These are phyloP conservation scores for Mesitornis unicolor DNA, from an alignment of 2,113 vertebrate species.

Conservation along the genomic window DNA sequence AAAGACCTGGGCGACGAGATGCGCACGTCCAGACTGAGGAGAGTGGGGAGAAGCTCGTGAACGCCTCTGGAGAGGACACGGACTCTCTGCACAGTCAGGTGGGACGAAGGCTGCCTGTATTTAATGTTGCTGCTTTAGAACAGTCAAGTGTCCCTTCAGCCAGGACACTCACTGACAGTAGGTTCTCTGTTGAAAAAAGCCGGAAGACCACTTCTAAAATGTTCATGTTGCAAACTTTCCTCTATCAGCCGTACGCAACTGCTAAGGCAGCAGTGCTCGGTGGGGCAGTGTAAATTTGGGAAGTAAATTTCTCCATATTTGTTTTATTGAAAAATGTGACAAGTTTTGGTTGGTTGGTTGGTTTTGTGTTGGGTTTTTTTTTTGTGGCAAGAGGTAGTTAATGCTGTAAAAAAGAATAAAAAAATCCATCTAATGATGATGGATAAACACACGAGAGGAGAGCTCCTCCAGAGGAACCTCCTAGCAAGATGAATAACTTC, in stretches of 20 bases:
- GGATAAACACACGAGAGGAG: background rate
- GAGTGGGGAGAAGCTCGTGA: constrained; percentile 42
- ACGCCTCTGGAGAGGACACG: constrained; percentile 51
- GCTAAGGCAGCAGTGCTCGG: background rate
- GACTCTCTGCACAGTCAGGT: constrained; percentile 78
- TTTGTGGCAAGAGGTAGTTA: background rate
- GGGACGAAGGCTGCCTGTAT: background rate
- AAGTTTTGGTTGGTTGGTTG: background rate
- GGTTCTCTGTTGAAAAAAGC: background rate
- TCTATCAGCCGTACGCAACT: background rate
- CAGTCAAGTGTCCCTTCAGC: background rate
- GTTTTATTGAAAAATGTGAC: background rate
- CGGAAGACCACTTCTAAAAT: background rate
- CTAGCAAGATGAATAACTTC: background rate
- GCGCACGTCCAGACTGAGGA: constrained; percentile 63
- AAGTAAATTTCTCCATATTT: background rate
- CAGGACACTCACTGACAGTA: background rate
- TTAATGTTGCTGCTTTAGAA: background rate
- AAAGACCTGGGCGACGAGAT: constrained; percentile 55
- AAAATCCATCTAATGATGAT: background rate
- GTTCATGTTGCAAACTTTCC: background rate
- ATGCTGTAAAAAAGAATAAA: background rate
- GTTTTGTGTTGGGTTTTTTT: background rate
- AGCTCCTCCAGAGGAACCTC: background rate
- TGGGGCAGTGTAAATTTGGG: background rate